Evolutionary conservation across 2,797 vertebrate genomes (phyloP), one percentile per base, ranked within the genome.

Genomic region (Borostomias antarcticus): DNA sequence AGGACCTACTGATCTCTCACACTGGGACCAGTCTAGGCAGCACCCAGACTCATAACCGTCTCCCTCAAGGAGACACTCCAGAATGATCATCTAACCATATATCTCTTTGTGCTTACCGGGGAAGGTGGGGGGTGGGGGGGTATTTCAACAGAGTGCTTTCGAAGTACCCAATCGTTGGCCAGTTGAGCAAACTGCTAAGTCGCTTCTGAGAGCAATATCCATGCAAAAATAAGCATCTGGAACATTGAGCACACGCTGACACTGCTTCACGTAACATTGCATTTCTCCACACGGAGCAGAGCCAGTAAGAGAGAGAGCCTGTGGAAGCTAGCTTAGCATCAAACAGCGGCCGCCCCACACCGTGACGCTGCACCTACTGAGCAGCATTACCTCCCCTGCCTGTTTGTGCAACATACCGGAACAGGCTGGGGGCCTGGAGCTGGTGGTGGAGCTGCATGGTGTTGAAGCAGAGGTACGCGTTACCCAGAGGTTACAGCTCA

Each of bases 1-100:
- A 35, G 52, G 2, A n/a, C 45, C 30, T 57, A 62, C 33, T 52
- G 45, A 52, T 70, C 57, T 30, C 47, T 37, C n/a, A 30, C n/a
- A 30, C 30, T 15, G 53, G 59, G 40, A 43, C 51, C 23, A 25
- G 45, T 29, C 61, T 64, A 35, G 56, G 23, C 45, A 51, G 17
- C 45, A 28, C 37, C 25, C 25, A 54, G 51, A 33, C 28, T 25
- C 26, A n/a, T n/a, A n/a, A n/a, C n/a, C n/a, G n/a, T 5, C 3
- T 40, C 17, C 45, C 21, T 57, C 35, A 35, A 30, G 35, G 35
- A 54, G 35, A 54, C 35, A 54, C 15, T 54, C 51, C 23, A 32
- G 26, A 25, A 64, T 25, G 23, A 43, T 35, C 29, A 35, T 28
- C 9, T 30, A 28, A 17, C 51, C n/a, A n/a, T n/a, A 53, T 40